phyloP scores from a whole-genome alignment of 92 coral and sea anemone genomes.

The Paramuricea clavata region DNA sequence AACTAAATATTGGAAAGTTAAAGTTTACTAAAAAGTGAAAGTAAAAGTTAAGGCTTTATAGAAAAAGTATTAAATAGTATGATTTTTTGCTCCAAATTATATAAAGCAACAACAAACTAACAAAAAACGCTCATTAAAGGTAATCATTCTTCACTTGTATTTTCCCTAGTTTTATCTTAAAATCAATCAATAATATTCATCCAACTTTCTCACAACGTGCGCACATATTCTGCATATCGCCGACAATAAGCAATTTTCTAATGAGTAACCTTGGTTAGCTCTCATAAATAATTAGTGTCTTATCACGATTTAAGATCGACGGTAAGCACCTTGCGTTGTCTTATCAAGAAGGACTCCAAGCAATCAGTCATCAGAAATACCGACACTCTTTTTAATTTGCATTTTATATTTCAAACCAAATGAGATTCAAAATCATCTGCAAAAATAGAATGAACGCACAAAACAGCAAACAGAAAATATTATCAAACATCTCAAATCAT shows the following conservation, averaged over 20 bases:
- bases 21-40: no score
- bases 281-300: slow-evolving; percentile 13
- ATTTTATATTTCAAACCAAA: not conserved
- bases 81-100: not conserved
- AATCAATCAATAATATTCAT: not conserved
- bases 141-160: not conserved
- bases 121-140: no score
- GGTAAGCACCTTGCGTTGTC: slow-evolving; percentile 4
- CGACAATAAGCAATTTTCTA: not conserved
- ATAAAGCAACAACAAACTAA: no score
- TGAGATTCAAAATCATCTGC: not conserved
- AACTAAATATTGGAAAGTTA: no score
- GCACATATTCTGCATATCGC: not conserved
- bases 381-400: slow-evolving; percentile 9
- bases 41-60: no score
- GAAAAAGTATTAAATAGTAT: no score
- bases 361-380: not conserved
- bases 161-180: not conserved
- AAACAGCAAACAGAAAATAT: not conserved
- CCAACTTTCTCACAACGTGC: no score
- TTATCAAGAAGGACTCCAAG: not conserved
- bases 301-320: not conserved
- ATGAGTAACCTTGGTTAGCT: not conserved
- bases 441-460: not conserved
- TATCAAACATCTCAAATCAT: not conserved